Evolutionary conservation across 2,113 vertebrate species (phyloP), one percentile per base, ranked within the genome.

Genomic region (Noturus placidus): DNA sequence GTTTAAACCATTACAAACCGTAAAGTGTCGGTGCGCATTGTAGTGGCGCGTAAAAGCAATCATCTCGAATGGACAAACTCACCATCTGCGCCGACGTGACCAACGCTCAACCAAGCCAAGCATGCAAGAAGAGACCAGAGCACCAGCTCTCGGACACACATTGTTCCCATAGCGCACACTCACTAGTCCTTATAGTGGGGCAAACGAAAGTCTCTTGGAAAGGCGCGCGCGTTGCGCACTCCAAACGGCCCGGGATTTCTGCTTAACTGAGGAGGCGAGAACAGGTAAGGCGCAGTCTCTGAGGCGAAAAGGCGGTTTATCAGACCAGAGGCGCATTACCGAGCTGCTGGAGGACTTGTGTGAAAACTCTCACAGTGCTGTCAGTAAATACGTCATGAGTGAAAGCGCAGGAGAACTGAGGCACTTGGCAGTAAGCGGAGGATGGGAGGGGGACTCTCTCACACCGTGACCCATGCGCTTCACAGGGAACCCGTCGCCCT

Each of bases 281-380:
- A 92, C 90, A 91, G 92, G 90, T 92, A 93, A 92, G 92, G 91
- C 90, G 30, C 85, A 54, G 82, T 57, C 82, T 63, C 77, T 69
- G 80, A 86, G 91, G 80, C 63, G 91, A 90, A 91, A 92, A 91
- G 92, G 94, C 92, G 92, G 93, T 92, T 95, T 95, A 93, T 94
- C 92, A 93, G 92, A 94, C 90, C 94, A 88, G 92, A 92, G 94
- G 92, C 92, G 89, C 93, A 91, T 91, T 93, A 93, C 92, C 94
- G 89, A 85, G 90, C 93, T 93, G 87, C 88, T 96, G 89, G 90
- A 94, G 93, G 91, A 83, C 88, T 84, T 85, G 94, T 96, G 96
- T 92, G 95, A 97, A 96, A 97, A 97, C 92, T 96, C 91, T 85
- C 96, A 92, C 84, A 87, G 79, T 78, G 81, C 90, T 90, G 96